These are phyloP conservation scores for Galeopsomyia nigrocyanea DNA, from an alignment of 2,888 invertebrate species.

Conservation along the genomic window DNA sequence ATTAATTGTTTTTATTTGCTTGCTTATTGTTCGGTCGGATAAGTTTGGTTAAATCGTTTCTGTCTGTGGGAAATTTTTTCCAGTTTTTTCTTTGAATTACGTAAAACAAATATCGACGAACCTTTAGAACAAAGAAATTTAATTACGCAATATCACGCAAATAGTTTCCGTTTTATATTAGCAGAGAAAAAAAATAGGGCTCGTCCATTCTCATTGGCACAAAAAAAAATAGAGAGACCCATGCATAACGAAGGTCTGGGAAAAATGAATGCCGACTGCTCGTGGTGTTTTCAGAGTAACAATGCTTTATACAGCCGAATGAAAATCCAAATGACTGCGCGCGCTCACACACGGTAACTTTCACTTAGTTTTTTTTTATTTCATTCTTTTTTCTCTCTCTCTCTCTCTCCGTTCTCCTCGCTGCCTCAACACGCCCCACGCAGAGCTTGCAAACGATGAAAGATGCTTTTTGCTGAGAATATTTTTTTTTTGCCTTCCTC, in stretches of 20 bases:
- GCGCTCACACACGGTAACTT: conserved; percentile 1
- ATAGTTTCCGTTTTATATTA: neutral
- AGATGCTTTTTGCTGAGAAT: too few relatives aligned
- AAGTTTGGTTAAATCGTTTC: too few relatives aligned
- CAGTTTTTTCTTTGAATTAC: too few relatives aligned
- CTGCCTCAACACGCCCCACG: too few relatives aligned
- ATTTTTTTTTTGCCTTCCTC: too few relatives aligned
- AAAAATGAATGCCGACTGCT: neutral
- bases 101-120: too few relatives aligned
- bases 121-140: too few relatives aligned
- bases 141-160: neutral
- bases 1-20: too few relatives aligned
- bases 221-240: neutral
- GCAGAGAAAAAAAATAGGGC: neutral
- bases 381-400: neutral
- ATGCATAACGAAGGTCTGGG: neutral
- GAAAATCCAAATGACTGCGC: neutral
- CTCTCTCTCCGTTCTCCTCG: too few relatives aligned
- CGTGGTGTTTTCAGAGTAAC: neutral
- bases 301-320: conserved; percentile 1
- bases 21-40: too few relatives aligned
- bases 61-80: too few relatives aligned
- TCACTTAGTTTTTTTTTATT: neutral
- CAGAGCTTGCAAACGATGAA: too few relatives aligned
- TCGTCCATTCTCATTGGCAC: neutral